A percentile compares a stretch with the other conserved stretches of the same genome.
Conservation (phyloP, 2,888 invertebrate species). For the Siphlonurus alternatus region DNA sequence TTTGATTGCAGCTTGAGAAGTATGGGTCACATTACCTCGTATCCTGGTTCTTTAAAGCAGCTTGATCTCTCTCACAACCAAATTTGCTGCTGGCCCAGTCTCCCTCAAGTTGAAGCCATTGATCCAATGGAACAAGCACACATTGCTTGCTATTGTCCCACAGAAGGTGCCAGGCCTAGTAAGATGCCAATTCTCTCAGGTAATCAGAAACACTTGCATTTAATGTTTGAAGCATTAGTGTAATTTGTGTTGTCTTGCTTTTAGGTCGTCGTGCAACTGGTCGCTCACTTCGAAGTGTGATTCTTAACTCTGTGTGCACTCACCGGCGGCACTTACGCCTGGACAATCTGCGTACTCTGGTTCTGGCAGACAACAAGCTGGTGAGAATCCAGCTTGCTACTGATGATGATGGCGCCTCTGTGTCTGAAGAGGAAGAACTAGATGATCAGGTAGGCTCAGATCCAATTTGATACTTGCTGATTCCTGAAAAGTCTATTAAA, state of each 20-base stretch:
- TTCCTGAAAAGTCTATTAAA: too few relatives aligned
- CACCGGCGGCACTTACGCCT: conserved; percentile 71
- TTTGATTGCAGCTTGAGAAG: conserved; percentile 21
- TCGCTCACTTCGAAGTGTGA: conserved; percentile 50
- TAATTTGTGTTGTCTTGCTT: neutral
- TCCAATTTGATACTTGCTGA: too few relatives aligned
- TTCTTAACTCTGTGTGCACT: conserved; percentile 64
- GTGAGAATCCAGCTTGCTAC: conserved; percentile 63
- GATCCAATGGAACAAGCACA: conserved; percentile 48
- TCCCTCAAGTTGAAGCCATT: conserved; percentile 47
- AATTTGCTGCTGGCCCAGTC: conserved; percentile 76
- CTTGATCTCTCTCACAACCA: conserved; percentile 86
- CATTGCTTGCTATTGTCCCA: conserved; percentile 49
- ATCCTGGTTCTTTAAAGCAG: conserved; percentile 76
- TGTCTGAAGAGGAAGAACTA: conserved; percentile 27
- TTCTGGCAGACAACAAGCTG: conserved; percentile 74
- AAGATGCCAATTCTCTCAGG: conserved; percentile 1
- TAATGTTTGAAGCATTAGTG: too few relatives aligned
- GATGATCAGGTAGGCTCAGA: conserved; percentile 9
- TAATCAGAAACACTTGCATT: too few relatives aligned
- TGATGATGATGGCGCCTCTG: conserved; percentile 47
- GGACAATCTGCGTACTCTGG: conserved; percentile 61
- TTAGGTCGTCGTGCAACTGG: neutral
- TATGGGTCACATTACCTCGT: conserved; percentile 78
- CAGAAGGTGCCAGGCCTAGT: conserved; percentile 19